These are phyloP conservation scores for Manis pentadactyla DNA, from an alignment of 2,797 vertebrate genomes.

Conservation along the genomic window DNA sequence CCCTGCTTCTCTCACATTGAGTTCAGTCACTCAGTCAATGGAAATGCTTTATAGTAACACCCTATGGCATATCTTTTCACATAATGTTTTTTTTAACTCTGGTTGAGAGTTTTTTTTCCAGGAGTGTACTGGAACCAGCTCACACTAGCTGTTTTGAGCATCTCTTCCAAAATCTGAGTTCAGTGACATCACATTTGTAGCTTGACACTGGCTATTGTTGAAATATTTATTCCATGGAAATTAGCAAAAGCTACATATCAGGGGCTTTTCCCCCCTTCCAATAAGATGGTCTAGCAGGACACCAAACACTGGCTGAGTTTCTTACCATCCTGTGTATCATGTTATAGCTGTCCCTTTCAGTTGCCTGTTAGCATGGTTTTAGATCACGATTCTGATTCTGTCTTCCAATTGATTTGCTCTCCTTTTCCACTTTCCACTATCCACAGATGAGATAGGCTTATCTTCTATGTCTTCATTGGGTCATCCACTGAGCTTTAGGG, in stretches of 20 bases:
- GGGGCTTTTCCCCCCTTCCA: background rate
- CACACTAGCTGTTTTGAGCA: background rate
- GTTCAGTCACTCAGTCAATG: background rate
- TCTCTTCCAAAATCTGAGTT: background rate
- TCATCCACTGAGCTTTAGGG: background rate
- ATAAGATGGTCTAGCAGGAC: background rate
- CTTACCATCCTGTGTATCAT: background rate
- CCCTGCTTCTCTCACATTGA: background rate
- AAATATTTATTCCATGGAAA: background rate
- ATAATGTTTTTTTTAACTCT: background rate
- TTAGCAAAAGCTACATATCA: background rate
- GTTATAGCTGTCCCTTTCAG: background rate
- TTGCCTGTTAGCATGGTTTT: background rate
- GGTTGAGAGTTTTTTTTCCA: constrained; percentile 13
- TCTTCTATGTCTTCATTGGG: background rate
- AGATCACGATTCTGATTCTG: background rate
- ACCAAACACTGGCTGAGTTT: background rate
- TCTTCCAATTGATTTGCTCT: background rate
- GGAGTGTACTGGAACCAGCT: background rate
- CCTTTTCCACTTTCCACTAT: background rate
- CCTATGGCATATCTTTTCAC: background rate
- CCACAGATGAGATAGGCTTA: background rate
- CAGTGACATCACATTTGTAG: background rate
- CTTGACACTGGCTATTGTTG: background rate
- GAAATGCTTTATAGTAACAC: background rate